Evolutionary conservation across 2,888 invertebrate species (phyloP).

Genomic region (Hedya salicella): DNA sequence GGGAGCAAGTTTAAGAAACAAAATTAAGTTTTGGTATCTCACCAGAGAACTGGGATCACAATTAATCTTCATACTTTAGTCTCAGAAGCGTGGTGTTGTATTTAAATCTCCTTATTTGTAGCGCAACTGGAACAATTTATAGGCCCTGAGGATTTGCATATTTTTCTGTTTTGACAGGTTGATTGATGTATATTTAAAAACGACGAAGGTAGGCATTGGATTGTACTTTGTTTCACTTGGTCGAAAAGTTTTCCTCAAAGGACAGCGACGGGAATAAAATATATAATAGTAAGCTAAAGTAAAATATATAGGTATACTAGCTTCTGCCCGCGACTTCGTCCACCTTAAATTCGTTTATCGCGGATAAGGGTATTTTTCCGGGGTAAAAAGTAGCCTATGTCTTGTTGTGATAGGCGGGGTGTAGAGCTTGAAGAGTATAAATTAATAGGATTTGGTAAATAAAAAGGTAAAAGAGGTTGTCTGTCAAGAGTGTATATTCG

Average conservation of each 20-base stretch:
- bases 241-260: neutral
- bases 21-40: constrained; percentile 75
- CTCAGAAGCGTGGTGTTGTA: constrained; percentile 55
- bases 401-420: too few species aligned
- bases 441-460: too few species aligned
- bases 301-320: too few species aligned
- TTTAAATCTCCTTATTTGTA: constrained; percentile 45
- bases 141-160: constrained; percentile 44
- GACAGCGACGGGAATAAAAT: neutral
- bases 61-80: constrained; percentile 71
- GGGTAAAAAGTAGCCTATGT: too few species aligned
- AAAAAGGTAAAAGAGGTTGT: too few species aligned
- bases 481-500: too few species aligned
- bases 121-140: constrained; percentile 45
- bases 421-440: too few species aligned
- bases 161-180: constrained; percentile 42
- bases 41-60: constrained; percentile 73
- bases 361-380: too few species aligned
- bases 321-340: too few species aligned
- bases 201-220: constrained; percentile 23
- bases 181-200: constrained; percentile 41
- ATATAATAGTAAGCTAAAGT: too few species aligned
- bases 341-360: too few species aligned
- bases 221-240: constrained; percentile 9
- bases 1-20: constrained; percentile 73